Percentiles rank a stretch among this genome's conserved stretches.
Evolutionary conservation across 2,113 vertebrate genomes (phyloP).

Genomic region (Sphyrna mokarran): DNA sequence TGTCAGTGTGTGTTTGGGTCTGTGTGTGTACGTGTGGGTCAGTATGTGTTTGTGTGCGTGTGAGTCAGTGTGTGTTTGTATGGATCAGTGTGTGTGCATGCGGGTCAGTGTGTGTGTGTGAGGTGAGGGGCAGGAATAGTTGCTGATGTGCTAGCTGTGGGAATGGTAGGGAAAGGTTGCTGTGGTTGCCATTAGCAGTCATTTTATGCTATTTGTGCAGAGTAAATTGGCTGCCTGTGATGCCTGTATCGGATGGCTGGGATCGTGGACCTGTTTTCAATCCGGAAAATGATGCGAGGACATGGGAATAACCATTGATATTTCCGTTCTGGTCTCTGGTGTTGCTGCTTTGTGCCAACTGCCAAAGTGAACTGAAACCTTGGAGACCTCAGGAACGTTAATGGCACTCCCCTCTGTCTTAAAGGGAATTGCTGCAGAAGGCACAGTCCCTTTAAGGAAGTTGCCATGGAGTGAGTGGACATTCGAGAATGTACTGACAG

Average conservation of each 20-base stretch:
- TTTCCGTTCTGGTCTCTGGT: background rate
- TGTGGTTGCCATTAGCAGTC: background rate
- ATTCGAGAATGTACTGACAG: background rate
- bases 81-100: too few species aligned
- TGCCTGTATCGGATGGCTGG: background rate
- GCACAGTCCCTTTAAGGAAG: background rate
- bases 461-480: background rate
- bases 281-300: background rate
- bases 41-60: too few species aligned
- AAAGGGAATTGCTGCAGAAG: background rate
- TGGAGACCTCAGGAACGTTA: background rate
- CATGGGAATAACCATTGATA: background rate
- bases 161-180: too few species aligned
- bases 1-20: too few species aligned
- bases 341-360: background rate
- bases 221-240: background rate
- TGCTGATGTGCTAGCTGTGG: too few species aligned
- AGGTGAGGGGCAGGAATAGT: too few species aligned
- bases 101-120: too few species aligned
- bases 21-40: too few species aligned
- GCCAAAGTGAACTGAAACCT: background rate
- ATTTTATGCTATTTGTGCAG: background rate
- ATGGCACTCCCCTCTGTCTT: too few species aligned
- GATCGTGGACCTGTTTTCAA: background rate
- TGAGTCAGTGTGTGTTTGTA: too few species aligned